phyloP scores from a whole-genome alignment of 1,140 invertebrate species.

The Oscheius sp. region DNA sequence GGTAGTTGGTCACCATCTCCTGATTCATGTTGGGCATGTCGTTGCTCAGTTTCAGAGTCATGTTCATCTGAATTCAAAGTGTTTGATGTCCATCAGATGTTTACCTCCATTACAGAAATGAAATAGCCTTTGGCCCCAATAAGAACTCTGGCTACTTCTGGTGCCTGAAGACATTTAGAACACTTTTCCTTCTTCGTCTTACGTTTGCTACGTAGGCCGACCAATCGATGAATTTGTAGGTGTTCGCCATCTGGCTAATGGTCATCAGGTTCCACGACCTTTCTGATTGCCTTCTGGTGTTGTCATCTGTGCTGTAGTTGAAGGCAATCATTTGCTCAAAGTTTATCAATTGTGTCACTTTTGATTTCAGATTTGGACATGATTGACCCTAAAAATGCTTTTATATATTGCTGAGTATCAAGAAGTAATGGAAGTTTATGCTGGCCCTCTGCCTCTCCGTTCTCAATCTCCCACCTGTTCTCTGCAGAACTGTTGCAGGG shows the following conservation, averaged over 20 bases:
- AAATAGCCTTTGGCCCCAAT: neutral
- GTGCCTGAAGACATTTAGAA: neutral
- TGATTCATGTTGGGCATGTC: neutral
- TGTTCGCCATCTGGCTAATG: neutral
- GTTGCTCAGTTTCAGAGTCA: slow-evolving; percentile 14
- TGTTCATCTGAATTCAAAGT: neutral
- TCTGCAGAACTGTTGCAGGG: slow-evolving; percentile 12
- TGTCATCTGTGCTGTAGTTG: slow-evolving; percentile 38
- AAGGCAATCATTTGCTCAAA: slow-evolving; percentile 29
- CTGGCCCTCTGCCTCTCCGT: neutral
- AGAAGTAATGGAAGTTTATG: neutral
- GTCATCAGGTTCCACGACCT: slow-evolving; percentile 27
- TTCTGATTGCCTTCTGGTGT: slow-evolving; percentile 13
- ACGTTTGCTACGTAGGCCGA: slow-evolving; percentile 3
- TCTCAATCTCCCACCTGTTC: neutral
- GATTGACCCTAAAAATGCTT: neutral
- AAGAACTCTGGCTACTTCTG: neutral
- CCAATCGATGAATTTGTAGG: slow-evolving; percentile 35
- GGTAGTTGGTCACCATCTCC: slow-evolving; percentile 34
- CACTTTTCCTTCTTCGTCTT: slow-evolving; percentile 22
- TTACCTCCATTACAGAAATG: slow-evolving; percentile 17
- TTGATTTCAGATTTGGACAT: no score
- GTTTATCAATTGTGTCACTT: slow-evolving; percentile 5
- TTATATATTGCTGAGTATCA: no score
- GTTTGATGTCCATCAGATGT: slow-evolving; percentile 5